Base-by-base conservation (phyloP, 53 echinoderm and acorn worm genomes). In the Echinometra lucunter region DNA sequence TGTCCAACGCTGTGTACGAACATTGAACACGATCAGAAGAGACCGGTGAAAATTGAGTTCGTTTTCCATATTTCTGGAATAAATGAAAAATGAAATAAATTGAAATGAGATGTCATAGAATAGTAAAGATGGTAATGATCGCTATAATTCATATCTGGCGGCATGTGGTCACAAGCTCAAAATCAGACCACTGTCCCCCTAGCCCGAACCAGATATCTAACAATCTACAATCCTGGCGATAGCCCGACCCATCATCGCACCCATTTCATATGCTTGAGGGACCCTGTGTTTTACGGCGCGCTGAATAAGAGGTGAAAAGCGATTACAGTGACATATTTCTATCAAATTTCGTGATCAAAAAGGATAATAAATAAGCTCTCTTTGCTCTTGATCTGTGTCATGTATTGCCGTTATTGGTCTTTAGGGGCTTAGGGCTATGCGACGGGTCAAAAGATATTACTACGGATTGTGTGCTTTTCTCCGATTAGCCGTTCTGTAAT, bases 281-380 rank as follows among this genome's bases (percentile, higher is more conserved):
- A 35, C 40, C 42, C 40, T 18, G 40, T 78, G 21, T 78, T 38
- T 78, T 78, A 78, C 40, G 78, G 21, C 21, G 40, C 10, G 40
- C 6, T 38, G 6, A 40, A 78, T 21, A 40, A 40, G 78, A 78
- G 42, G 38, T 40, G 38, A 78, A 78, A 40, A 42, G 75, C 42
- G 38, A 38, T 78, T 78, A 78, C 42, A 35, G 78, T 35, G 78
- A 78, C 78, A 40, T 55, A 88, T 88, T 30, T 53, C 3, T 55
- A 16, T 57, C 57, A 88, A 13, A 57, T 88, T 88, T 88, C 88
- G 55, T 30, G 49, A 53, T 83, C 27, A 87, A 80, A 37, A 32
- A n/a, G 16, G 57, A 88, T 1, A 32, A 88, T 4, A 88, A 80
- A 45, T 83, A 83, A 44, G 13, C 16, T 55, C 55, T 30, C 37